phyloP scores from a whole-genome alignment of 2,888 invertebrate genomes.

The Heliconius ismenius region DNA sequence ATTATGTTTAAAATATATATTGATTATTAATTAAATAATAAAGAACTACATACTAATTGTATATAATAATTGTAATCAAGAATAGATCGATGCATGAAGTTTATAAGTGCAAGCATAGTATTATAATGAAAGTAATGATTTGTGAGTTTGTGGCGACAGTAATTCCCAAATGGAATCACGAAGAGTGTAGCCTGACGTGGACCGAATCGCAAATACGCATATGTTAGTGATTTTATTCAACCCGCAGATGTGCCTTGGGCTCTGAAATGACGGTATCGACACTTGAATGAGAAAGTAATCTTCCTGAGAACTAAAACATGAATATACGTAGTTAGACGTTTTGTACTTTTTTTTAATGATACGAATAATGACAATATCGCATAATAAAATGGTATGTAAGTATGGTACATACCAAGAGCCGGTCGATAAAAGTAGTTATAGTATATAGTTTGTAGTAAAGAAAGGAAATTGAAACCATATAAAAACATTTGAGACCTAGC shows the following conservation, averaged over 20 bases:
- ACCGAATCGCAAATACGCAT: conserved; percentile 77
- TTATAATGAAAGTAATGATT: conserved; percentile 77
- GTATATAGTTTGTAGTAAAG: too few relatives aligned
- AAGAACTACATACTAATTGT: too few relatives aligned
- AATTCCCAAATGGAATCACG: conserved; percentile 81
- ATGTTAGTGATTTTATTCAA: conserved; percentile 70
- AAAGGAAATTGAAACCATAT: too few relatives aligned
- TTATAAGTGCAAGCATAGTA: conserved; percentile 32
- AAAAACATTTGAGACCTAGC: too few relatives aligned
- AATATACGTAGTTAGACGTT: background rate
- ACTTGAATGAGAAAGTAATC: conserved; percentile 31
- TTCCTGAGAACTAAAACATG: conserved; percentile 5
- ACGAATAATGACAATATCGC: too few relatives aligned
- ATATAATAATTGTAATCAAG: background rate
- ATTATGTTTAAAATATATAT: background rate
- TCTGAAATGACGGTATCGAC: conserved; percentile 31
- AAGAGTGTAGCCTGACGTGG: conserved; percentile 74
- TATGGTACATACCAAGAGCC: too few relatives aligned
- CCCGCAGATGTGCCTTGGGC: conserved; percentile 39
- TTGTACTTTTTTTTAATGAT: background rate
- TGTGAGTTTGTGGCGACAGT: conserved; percentile 75
- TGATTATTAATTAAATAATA: background rate
- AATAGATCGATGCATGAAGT: background rate
- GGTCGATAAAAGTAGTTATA: too few relatives aligned
- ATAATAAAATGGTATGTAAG: too few relatives aligned